phyloP scores from a whole-genome alignment of 2,797 vertebrate genomes.

The Cossypha caffra region DNA sequence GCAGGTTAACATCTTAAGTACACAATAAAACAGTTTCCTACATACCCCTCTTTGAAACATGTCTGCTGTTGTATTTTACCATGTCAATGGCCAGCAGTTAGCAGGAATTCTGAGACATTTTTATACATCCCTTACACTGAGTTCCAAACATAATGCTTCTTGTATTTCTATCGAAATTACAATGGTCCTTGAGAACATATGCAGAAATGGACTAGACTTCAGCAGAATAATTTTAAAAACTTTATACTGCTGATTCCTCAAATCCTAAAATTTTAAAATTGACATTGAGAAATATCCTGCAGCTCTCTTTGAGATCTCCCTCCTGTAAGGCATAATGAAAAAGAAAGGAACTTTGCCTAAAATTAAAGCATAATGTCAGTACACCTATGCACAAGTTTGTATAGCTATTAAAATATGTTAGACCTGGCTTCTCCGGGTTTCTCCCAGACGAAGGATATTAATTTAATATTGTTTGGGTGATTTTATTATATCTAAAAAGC shows the following conservation, averaged over 20 bases:
- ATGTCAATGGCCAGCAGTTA: not conserved
- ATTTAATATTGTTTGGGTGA: not conserved
- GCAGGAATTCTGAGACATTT: not conserved
- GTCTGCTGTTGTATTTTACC: not conserved
- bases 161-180: not conserved
- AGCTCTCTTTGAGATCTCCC: not conserved
- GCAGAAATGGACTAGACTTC: not conserved
- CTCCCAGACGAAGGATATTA: not conserved
- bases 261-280: not conserved
- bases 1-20: not conserved
- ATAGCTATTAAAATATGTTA: not conserved
- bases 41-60: not conserved
- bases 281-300: not conserved
- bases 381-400: not conserved
- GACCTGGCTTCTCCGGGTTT: not conserved
- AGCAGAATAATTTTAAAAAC: not conserved
- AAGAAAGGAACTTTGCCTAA: not conserved
- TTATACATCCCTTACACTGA: not conserved
- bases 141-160: not conserved
- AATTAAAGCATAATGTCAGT: not conserved
- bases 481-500: not conserved
- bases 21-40: not conserved
- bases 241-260: not conserved
- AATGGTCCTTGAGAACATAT: not conserved
- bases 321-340: not conserved